Evolutionary conservation across 2,113 vertebrate genomes (phyloP).

Genomic region (Lampris megalopsis): DNA sequence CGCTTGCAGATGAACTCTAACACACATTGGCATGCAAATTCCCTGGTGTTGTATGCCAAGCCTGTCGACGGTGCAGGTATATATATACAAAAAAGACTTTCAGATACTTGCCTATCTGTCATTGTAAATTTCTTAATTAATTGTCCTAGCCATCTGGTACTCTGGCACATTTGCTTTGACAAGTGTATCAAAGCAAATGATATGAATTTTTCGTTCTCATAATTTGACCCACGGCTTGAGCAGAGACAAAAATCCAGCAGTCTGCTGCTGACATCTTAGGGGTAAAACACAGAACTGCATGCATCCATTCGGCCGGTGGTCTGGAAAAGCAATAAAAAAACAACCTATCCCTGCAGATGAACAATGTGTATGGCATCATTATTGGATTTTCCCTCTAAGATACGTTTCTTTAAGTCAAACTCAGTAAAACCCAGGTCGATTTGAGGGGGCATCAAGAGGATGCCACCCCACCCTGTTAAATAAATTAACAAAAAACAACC

Average conservation of each 20-base stretch:
- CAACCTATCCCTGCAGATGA: neutral
- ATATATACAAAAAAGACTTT: no score
- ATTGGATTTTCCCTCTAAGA: neutral
- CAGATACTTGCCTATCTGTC: neutral
- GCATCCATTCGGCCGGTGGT: neutral
- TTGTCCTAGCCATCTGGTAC: neutral
- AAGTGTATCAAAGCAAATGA: neutral
- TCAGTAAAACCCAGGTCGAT: no score
- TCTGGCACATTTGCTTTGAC: neutral
- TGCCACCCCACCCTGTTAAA: no score
- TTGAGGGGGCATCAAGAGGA: no score
- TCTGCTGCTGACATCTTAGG: constrained; percentile 64
- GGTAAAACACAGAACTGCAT: neutral
- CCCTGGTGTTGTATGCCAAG: no score
- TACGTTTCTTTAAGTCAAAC: neutral
- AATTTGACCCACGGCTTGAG: neutral
- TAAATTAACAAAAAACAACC: no score
- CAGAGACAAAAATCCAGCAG: neutral
- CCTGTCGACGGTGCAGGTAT: no score
- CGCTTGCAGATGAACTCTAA: no score
- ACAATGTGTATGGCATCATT: neutral
- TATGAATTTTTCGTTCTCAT: neutral
- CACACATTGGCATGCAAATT: no score
- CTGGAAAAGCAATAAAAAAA: neutral
- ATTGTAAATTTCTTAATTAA: constrained; percentile 17